A percentile compares a stretch with the other conserved stretches of the same genome.
These are phyloP conservation scores for Caiman crocodilus DNA, from an alignment of 2,797 vertebrate genomes.

Conservation along the genomic window DNA sequence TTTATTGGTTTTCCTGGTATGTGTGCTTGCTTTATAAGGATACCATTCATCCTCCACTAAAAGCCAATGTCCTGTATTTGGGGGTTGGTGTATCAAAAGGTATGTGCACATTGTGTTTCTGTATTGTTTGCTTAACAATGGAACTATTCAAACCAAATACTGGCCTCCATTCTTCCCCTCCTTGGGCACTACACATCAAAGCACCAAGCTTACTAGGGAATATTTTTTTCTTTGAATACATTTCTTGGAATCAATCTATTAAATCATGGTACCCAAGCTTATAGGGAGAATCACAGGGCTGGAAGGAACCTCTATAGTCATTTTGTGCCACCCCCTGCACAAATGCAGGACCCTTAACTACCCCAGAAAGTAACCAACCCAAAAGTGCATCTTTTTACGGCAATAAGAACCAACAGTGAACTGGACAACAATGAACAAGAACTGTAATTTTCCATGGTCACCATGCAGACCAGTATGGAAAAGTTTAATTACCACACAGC, in stretches of 20 bases:
- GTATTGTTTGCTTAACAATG: slow-evolving; percentile 60
- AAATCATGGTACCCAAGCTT: too few relatives aligned
- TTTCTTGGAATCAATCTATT: background rate
- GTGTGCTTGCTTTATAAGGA: background rate
- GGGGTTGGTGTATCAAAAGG: slow-evolving; percentile 17
- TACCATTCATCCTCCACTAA: slow-evolving; percentile 43
- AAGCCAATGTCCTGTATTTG: background rate
- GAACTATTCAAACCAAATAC: slow-evolving; percentile 45
- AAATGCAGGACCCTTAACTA: background rate
- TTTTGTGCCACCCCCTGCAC: too few relatives aligned
- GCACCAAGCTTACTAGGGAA: slow-evolving; percentile 51
- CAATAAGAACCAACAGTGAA: slow-evolving; percentile 39
- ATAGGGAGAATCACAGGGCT: too few relatives aligned
- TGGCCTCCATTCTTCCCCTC: background rate
- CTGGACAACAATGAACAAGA: background rate
- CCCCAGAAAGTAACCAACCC: slow-evolving; percentile 43
- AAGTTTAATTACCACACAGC: background rate
- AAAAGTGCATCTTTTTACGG: background rate
- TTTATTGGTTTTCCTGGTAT: background rate
- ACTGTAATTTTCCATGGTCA: background rate
- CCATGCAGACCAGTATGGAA: background rate
- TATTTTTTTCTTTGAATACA: background rate
- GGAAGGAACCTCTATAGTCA: too few relatives aligned
- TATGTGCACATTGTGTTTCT: slow-evolving; percentile 24
- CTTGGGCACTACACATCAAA: slow-evolving; percentile 64